Evolutionary conservation across 2,113 vertebrate genomes (phyloP).

Genomic region (Zeus faber): DNA sequence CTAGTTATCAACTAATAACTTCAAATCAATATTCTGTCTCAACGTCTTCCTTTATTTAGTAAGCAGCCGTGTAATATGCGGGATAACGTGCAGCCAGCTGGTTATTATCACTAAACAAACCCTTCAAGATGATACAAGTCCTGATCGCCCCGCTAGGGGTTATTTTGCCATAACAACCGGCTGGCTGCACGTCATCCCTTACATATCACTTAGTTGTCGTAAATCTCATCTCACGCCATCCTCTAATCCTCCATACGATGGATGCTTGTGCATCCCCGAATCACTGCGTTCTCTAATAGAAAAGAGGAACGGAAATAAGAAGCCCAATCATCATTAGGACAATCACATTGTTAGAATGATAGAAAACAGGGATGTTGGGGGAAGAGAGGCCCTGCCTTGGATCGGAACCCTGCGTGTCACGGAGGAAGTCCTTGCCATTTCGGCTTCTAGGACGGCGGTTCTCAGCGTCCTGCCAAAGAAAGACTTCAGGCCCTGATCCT

Average conservation of each 20-base stretch:
- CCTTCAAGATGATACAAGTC: too few species aligned
- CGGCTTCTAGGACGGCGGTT: conserved; percentile 35
- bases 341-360: conserved; percentile 34
- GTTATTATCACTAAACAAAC: too few species aligned
- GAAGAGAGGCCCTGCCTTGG: conserved; percentile 11
- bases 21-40: too few species aligned
- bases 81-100: too few species aligned
- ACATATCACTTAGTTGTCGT: too few species aligned
- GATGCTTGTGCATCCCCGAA: not conserved
- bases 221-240: not conserved
- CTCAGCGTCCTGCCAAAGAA: conserved; percentile 43
- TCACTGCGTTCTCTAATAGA: conserved; percentile 3
- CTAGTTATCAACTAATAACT: too few species aligned
- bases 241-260: not conserved
- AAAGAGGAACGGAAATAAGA: conserved; percentile 1
- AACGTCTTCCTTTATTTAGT: too few species aligned
- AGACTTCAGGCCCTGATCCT: conserved; percentile 35
- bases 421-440: conserved; percentile 42
- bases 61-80: too few species aligned
- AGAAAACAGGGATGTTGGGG: conserved; percentile 29
- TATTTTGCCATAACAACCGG: too few species aligned
- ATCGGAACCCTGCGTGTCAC: conserved; percentile 26
- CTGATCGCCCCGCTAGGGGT: too few species aligned
- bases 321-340: conserved; percentile 17
- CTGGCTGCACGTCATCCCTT: too few species aligned